Base-by-base conservation (phyloP, 1,140 invertebrate genomes). In the Drosophila mayri region DNA sequence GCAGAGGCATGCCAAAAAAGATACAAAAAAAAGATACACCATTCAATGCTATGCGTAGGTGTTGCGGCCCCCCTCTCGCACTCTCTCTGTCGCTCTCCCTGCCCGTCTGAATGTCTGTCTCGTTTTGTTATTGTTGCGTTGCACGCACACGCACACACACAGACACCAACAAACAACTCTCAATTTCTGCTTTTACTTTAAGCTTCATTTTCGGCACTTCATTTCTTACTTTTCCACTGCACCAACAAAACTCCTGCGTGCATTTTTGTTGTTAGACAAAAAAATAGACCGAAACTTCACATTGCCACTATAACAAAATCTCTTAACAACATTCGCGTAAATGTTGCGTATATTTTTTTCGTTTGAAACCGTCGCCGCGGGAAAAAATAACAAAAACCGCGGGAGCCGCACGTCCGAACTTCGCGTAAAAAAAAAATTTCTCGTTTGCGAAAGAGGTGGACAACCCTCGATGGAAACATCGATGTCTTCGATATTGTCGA, bases 151-250 rank as follows among this genome's bases (percentile, higher is more conserved):
- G 4, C 22, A 14, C 50, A 55, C 38, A 55, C 62, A 68, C 50
- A 59, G 46, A 38, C 57, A 70, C 67, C 63, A 49, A 75, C 67
- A 74, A 87, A 79, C 80, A 87, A 87, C 84, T 87, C 84, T 87
- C 84, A 87, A 67, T 87, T 87, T 87, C 84, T 80, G 84, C 76
- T 87, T 87, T 87, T 87, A 84, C 80, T 83, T 76, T 76, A 81
- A 71, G 84, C 84, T 81, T 87, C 72, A 68, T 61, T 83, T 68
- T 68, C 62, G 49, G 58, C 68, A 81, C 81, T 81, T 79, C 79
- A 75, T 86, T 79, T 79, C 79, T 76, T 72, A 64, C 44, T 52
- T 78, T 50, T 75, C 28, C 67, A 72, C 67, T 28, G 64, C 30
- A 55, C 52, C 52, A 37, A 55, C 52, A 37, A 55, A 55, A 54